Percentiles rank a stretch among this genome's conserved stretches.
Evolutionary conservation across 2,113 vertebrate species (phyloP).

Genomic region (Perognathus longimembris): DNA sequence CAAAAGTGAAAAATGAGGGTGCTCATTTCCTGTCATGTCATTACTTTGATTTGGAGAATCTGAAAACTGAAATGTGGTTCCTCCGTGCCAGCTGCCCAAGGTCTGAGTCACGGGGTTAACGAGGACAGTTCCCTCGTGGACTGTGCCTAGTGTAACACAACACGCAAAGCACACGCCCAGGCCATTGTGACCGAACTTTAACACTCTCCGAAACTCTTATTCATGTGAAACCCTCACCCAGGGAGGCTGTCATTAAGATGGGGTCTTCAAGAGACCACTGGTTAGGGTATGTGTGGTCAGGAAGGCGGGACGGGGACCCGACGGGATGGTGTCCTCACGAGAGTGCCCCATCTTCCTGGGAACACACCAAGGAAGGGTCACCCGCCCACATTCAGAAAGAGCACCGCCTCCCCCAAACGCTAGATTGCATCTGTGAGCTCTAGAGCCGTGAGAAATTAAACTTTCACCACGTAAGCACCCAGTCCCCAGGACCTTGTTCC

Average conservation of each 20-base stretch:
- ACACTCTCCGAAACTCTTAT: not conserved
- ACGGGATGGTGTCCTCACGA: not conserved
- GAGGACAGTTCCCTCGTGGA: not conserved
- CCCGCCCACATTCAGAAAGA: not conserved
- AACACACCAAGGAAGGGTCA: not conserved
- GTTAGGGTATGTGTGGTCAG: not conserved
- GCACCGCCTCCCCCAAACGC: too few species aligned
- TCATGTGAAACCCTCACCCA: not conserved
- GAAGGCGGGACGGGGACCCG: not conserved
- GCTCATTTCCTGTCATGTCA: not conserved
- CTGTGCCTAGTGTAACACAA: not conserved
- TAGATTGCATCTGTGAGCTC: too few species aligned
- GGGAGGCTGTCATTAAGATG: not conserved
- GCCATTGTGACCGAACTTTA: too few species aligned
- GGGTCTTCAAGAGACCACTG: too few species aligned
- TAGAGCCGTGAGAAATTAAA: not conserved
- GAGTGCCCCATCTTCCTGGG: not conserved
- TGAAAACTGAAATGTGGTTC: not conserved
- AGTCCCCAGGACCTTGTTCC: not conserved
- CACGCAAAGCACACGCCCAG: not conserved
- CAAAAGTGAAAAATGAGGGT: not conserved
- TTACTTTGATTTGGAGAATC: not conserved
- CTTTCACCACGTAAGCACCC: not conserved
- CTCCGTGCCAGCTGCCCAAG: not conserved
- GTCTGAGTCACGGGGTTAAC: not conserved